phyloP scores from a whole-genome alignment of 1,140 invertebrate genomes.

The Matsumurasca onukii region DNA sequence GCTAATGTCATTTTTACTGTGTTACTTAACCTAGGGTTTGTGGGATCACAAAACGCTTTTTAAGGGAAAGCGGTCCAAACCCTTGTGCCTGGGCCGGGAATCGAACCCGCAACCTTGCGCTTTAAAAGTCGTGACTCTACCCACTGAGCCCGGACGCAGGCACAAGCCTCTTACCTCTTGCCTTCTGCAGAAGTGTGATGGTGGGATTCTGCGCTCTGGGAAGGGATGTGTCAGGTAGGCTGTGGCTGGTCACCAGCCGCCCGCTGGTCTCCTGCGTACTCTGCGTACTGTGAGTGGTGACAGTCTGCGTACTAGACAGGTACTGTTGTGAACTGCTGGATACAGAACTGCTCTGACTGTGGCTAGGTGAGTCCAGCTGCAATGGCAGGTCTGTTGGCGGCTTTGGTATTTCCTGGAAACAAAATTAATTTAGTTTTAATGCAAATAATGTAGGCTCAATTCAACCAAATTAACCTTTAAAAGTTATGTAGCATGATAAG shows the following conservation, averaged over 20 bases:
- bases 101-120: no score
- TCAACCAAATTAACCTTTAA: no score
- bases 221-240: constrained; percentile 34
- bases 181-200: constrained; percentile 84
- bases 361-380: constrained; percentile 2
- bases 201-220: constrained; percentile 85
- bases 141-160: no score
- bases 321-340: background rate
- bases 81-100: no score
- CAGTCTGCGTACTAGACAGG: background rate
- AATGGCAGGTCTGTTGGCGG: constrained; percentile 27
- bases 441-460: no score
- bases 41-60: no score
- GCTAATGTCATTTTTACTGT: no score
- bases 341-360: background rate
- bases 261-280: constrained; percentile 2
- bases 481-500: no score
- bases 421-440: no score
- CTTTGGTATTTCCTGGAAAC: constrained; percentile 23
- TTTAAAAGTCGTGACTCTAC: no score
- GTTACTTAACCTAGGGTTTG: no score
- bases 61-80: no score
- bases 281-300: background rate
- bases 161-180: constrained; percentile 85
- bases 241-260: constrained; percentile 34